Evolutionary conservation across 2,113 vertebrate species (phyloP).

Genomic region (Oostethus manadensis): DNA sequence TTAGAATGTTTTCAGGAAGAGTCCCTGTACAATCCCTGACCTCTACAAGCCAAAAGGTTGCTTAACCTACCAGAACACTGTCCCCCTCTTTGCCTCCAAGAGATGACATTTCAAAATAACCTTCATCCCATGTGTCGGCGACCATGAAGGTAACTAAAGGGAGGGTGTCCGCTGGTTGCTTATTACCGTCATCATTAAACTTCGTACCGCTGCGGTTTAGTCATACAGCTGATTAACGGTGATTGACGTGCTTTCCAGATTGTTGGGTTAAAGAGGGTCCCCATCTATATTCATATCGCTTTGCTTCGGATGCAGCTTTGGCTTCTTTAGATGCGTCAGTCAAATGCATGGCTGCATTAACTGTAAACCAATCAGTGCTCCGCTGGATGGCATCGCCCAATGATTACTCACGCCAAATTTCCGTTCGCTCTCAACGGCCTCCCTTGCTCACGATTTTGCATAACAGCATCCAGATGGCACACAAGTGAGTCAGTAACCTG

Average conservation of each 20-base stretch:
- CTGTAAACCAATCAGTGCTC: constrained; percentile 19
- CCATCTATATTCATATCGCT: constrained; percentile 44
- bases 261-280: constrained; percentile 36
- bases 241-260: constrained; percentile 51
- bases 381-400: constrained; percentile 11
- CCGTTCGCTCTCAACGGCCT: constrained; percentile 31
- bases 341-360: constrained; percentile 31
- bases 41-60: constrained; percentile 9
- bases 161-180: constrained; percentile 15
- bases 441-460: constrained; percentile 52
- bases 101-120: constrained; percentile 35
- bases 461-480: constrained; percentile 72
- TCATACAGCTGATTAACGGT: constrained; percentile 35
- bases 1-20: constrained; percentile 50
- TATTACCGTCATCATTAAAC: constrained; percentile 17
- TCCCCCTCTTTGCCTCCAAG: constrained; percentile 3
- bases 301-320: constrained; percentile 38
- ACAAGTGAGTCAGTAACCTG: constrained; percentile 69
- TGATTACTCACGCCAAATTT: constrained; percentile 44
- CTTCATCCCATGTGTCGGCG: constrained; percentile 21
- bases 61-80: constrained; percentile 25
- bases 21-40: constrained; percentile 13
- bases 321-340: constrained; percentile 40
- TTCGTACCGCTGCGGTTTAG: constrained; percentile 18
- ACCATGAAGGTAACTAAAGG: constrained; percentile 15